Conservation (phyloP, 2,888 invertebrate species). For the Epistrophe eligans region DNA sequence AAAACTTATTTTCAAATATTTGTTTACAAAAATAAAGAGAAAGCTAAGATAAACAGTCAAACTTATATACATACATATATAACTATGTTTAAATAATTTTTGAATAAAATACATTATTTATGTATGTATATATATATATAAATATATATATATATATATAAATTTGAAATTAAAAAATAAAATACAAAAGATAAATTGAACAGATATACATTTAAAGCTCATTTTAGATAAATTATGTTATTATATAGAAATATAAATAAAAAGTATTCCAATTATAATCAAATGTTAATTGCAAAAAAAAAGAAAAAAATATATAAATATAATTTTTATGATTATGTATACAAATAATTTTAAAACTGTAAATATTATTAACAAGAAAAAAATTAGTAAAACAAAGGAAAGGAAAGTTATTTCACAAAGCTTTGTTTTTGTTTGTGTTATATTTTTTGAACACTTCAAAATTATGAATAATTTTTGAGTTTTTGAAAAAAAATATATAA, state of each 20-base stretch:
- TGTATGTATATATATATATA: slow-evolving; percentile 1
- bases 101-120: slow-evolving; percentile 32
- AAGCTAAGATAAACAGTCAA: slow-evolving; percentile 42
- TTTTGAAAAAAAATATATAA: slow-evolving; percentile 27
- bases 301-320: slow-evolving; percentile 54
- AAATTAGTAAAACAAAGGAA: slow-evolving; percentile 19
- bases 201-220: slow-evolving; percentile 49
- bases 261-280: slow-evolving; percentile 65
- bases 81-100: slow-evolving; percentile 19
- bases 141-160: slow-evolving; percentile 42
- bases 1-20: slow-evolving; percentile 50
- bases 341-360: slow-evolving; percentile 66
- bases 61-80: slow-evolving; percentile 39
- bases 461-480: slow-evolving; percentile 6
- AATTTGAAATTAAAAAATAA: slow-evolving; percentile 39
- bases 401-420: slow-evolving; percentile 28
- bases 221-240: slow-evolving; percentile 70
- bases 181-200: slow-evolving; percentile 43
- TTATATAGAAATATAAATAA: slow-evolving; percentile 59
- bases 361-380: slow-evolving; percentile 55
- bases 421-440: slow-evolving; percentile 53
- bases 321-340: slow-evolving; percentile 65
- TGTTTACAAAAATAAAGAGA: slow-evolving; percentile 26
- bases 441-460: slow-evolving; percentile 20
- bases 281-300: slow-evolving; percentile 69